Evolutionary conservation across 2,797 vertebrate species (phyloP).

Genomic region (Sebastes baramenuke): DNA sequence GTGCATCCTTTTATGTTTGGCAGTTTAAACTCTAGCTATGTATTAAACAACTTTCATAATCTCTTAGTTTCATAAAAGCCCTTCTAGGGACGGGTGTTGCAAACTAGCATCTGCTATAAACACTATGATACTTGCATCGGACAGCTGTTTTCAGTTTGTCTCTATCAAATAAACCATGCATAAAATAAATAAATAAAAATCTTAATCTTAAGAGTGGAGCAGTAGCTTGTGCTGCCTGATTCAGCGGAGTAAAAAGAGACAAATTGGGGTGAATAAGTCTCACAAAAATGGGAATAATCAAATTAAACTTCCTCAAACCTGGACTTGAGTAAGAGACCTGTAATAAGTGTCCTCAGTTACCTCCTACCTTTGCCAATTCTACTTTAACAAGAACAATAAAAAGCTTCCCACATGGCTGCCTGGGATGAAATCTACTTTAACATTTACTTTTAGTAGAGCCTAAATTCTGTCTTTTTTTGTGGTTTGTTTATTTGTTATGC

Average conservation of each 20-base stretch:
- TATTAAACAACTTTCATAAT: neutral
- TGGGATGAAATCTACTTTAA: neutral
- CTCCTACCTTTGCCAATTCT: neutral
- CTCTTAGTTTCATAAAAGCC: neutral
- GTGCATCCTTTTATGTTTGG: neutral
- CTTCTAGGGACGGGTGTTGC: neutral
- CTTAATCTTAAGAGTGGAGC: neutral
- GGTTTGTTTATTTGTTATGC: neutral
- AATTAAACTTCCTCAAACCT: neutral
- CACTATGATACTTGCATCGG: neutral
- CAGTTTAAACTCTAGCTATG: neutral
- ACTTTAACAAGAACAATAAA: neutral
- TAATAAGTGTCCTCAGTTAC: neutral
- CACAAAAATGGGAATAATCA: neutral
- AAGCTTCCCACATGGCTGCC: neutral
- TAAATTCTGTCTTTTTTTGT: neutral
- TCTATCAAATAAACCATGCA: neutral
- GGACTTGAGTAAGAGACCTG: neutral
- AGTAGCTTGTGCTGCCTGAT: neutral
- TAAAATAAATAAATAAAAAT: neutral
- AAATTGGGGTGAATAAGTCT: neutral
- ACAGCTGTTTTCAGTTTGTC: neutral
- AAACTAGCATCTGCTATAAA: neutral
- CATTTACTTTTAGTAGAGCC: neutral
- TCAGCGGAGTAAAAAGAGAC: neutral